Conservation (phyloP, 2,797 vertebrate genomes). For the Dermochelys coriacea region DNA sequence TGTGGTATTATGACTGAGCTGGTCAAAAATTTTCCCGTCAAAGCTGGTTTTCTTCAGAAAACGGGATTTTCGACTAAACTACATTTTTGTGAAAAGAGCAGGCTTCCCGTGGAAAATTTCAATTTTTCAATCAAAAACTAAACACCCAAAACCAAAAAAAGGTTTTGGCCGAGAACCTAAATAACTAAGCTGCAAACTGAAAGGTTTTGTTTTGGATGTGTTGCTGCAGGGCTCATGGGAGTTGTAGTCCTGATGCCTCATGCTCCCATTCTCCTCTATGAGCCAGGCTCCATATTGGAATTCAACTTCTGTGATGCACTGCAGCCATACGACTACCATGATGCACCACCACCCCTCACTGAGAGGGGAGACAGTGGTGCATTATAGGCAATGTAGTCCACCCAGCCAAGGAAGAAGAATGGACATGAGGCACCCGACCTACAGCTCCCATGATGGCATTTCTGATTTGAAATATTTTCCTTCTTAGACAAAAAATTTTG, state of each 20-base stretch:
- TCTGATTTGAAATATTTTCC: no score
- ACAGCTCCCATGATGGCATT: no score
- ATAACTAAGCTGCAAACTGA: not conserved
- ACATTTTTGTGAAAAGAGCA: not conserved
- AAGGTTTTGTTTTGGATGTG: not conserved
- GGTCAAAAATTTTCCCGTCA: not conserved
- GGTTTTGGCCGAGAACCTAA: not conserved
- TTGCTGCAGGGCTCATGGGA: not conserved
- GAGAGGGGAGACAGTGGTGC: no score
- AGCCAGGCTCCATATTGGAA: not conserved
- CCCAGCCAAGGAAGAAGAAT: no score
- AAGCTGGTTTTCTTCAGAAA: not conserved
- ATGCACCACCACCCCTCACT: no score
- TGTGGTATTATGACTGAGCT: not conserved
- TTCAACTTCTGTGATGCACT: not conserved
- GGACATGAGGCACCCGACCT: no score
- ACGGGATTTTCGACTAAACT: not conserved
- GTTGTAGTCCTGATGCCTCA: not conserved
- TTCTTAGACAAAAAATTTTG: no score
- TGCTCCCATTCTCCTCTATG: not conserved
- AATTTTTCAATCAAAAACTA: not conserved
- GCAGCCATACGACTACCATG: not conserved
- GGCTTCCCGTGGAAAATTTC: not conserved
- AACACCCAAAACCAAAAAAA: not conserved
- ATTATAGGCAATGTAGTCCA: no score